phyloP scores from a whole-genome alignment of 2,797 vertebrate genomes.

The Chaunax sp. region DNA sequence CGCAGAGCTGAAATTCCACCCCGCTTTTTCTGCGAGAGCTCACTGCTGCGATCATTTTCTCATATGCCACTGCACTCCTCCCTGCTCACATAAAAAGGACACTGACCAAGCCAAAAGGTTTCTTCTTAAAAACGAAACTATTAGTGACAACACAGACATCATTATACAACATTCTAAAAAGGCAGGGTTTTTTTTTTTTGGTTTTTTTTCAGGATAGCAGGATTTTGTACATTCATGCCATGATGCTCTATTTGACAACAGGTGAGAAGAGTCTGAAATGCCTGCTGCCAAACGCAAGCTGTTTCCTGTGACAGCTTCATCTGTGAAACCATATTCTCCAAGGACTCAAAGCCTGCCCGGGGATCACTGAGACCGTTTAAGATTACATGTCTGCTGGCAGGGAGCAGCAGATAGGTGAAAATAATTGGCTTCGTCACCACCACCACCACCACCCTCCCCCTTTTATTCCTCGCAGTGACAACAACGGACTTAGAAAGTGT shows the following conservation, averaged over 20 bases:
- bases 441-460: constrained; percentile 35
- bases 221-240: constrained; percentile 29
- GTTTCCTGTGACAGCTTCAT: constrained; percentile 78
- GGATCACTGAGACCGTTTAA: constrained; percentile 79
- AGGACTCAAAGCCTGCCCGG: constrained; percentile 68
- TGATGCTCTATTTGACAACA: constrained; percentile 49
- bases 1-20: constrained; percentile 69
- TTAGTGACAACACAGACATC: constrained; percentile 8
- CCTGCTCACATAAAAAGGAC: constrained; percentile 35
- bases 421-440: constrained; percentile 82
- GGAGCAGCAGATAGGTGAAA: constrained; percentile 78
- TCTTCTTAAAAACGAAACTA: constrained; percentile 18
- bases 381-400: constrained; percentile 80
- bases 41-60: constrained; percentile 14
- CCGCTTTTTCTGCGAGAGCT: constrained; percentile 38
- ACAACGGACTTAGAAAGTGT: constrained; percentile 47
- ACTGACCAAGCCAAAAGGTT: constrained; percentile 12
- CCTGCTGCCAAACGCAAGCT: constrained; percentile 63
- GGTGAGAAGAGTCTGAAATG: constrained; percentile 60
- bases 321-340: constrained; percentile 76
- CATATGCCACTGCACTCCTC: constrained; percentile 10
- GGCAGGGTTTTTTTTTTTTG: not conserved
- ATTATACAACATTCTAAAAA: constrained; percentile 24
- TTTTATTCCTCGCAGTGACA: constrained; percentile 47
- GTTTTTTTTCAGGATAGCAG: constrained; percentile 17